These are phyloP conservation scores for Daptonema setosum DNA, from an alignment of 2,888 invertebrate species.

Conservation along the genomic window DNA sequence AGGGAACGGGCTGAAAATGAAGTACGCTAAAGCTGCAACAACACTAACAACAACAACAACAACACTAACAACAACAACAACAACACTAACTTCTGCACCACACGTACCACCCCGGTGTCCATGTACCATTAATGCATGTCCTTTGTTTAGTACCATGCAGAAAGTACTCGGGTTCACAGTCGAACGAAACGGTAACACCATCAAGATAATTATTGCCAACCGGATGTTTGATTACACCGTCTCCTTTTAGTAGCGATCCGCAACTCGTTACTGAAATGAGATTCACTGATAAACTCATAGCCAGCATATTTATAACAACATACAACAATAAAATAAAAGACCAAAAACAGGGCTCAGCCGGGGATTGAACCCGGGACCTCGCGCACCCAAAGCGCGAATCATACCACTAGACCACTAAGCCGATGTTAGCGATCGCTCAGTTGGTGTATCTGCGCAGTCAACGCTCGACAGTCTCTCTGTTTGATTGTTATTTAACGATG, in stretches of 20 bases:
- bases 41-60: not conserved
- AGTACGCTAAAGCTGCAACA: not conserved
- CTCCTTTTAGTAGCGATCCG: conserved; percentile 14
- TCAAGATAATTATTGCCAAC: conserved; percentile 18
- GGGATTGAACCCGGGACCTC: too few species aligned
- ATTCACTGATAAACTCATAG: too few species aligned
- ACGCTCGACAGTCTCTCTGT: not conserved
- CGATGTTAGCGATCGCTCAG: too few species aligned
- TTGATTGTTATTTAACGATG: too few species aligned
- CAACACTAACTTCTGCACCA: conserved; percentile 18
- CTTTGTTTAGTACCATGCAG: conserved; percentile 15
- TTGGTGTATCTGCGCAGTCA: too few species aligned
- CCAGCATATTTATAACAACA: not conserved
- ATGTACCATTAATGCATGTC: conserved; percentile 17
- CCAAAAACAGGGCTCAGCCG: not conserved
- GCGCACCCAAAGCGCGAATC: too few species aligned
- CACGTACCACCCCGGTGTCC: conserved; percentile 18
- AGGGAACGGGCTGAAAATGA: not conserved
- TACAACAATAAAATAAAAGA: not conserved
- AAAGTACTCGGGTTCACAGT: conserved; percentile 18
- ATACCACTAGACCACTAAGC: too few species aligned
- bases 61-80: too few species aligned
- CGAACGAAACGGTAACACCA: conserved; percentile 16
- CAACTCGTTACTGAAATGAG: conserved; percentile 13
- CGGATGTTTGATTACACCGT: conserved; percentile 16